Conservation (phyloP, 1,140 invertebrate species). For the Eulimnadia texana region DNA sequence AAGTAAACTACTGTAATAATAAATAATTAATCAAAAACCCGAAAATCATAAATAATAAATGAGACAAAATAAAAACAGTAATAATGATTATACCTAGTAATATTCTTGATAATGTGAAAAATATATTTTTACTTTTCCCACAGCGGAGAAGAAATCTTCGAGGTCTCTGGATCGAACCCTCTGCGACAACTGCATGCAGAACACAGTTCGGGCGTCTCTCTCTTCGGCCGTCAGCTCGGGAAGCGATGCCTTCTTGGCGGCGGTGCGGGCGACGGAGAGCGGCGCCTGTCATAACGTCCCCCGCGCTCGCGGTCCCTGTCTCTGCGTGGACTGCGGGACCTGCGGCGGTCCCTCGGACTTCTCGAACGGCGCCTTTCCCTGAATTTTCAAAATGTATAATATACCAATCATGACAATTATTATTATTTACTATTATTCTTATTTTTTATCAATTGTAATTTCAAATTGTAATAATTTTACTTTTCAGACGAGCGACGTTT, state of each 20-base stretch:
- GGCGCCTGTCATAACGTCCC: background rate
- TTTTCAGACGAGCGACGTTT: background rate
- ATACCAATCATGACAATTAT: background rate
- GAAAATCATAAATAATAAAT: background rate
- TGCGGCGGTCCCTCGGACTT: slow-evolving; percentile 11
- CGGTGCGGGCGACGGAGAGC: background rate
- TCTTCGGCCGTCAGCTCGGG: slow-evolving; percentile 90
- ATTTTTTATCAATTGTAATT: no score
- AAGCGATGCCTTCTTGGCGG: slow-evolving; percentile 6
- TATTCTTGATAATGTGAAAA: background rate
- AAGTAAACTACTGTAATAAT: no score
- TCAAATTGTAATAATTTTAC: background rate
- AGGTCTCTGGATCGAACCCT: slow-evolving; percentile 86
- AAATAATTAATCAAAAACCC: background rate
- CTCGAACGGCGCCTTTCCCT: background rate
- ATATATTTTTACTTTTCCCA: slow-evolving; percentile 66
- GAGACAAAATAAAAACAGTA: background rate
- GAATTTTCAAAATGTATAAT: no score
- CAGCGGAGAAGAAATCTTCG: slow-evolving; percentile 97
- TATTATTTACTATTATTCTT: background rate
- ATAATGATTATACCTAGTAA: background rate
- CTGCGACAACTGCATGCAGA: slow-evolving; percentile 93
- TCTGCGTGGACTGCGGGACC: slow-evolving; percentile 8
- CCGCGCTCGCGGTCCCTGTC: slow-evolving; percentile 21
- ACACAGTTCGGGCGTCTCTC: slow-evolving; percentile 92